Evolutionary conservation across 2,888 invertebrate species (phyloP), one percentile per base, ranked within the genome.

Genomic region (Choristoneura rosaceana): DNA sequence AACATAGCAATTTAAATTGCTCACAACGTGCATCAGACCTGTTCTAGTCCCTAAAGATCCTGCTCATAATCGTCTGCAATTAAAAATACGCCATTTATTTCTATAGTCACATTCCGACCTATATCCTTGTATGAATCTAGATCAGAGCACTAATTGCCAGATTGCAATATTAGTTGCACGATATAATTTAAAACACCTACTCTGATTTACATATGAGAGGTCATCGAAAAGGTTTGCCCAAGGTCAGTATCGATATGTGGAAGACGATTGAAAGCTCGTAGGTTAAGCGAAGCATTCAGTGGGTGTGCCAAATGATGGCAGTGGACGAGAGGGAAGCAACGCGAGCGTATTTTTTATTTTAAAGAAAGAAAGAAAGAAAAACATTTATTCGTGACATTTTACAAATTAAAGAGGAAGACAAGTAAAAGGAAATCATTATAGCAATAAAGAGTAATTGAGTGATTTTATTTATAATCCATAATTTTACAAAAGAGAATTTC

Each of bases 191-290:
- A 62, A 68, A 58, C 62, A 58, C 62, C 69, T 71, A 70, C 63
- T 70, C 62, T 38, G 52, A 70, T 71, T 67, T 71, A 67, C 66
- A 67, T 62, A 70, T 4, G 17, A 60, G 67, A 71, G 70, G 70
- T 70, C 64, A 67, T 63, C 67, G 64, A 34, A 52, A 69, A 69
- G 64, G 68, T 64, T 55, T 17, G 50, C 7, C 9, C 68, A 73
- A 73, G 73, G 73, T 45, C 58, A 34, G 69, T 55, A 69, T 62
- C 47, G 71, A 62, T 71, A 63, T 69, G 68, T 69, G 63, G 70
- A 71, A 50, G 67, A 58, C 15, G 41, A 68, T 66, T 61, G 66
- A 71, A 63, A 63, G 71, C 55, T 68, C 52, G 50, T 41, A 45
- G 47, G 50, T 60, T 60, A 47, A 15, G 55, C 52, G 58, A 33